Evolutionary conservation across 2,113 vertebrate species (phyloP).

Genomic region (Bungarus multicinctus): DNA sequence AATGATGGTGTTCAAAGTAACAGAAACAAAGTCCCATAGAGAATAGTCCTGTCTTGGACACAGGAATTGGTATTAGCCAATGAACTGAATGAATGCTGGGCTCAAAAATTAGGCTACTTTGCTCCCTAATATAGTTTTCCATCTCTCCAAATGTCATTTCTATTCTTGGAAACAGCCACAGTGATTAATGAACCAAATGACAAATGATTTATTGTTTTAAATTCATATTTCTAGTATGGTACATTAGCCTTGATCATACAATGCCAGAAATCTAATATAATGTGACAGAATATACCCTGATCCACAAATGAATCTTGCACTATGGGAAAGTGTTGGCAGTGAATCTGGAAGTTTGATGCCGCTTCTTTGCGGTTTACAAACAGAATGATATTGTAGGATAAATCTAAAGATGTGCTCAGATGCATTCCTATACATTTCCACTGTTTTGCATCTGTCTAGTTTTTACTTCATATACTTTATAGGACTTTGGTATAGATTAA

Average conservation of each 20-base stretch:
- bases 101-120: neutral
- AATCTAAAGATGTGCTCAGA: constrained; percentile 29
- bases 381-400: constrained; percentile 46
- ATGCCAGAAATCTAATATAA: constrained; percentile 40
- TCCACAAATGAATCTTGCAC: constrained; percentile 50
- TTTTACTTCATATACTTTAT: constrained; percentile 19
- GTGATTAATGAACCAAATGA: constrained; percentile 47
- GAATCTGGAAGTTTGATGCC: constrained; percentile 26
- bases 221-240: constrained; percentile 42
- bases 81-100: neutral
- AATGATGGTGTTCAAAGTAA: neutral
- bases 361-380: constrained; percentile 46
- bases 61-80: neutral
- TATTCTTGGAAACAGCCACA: constrained; percentile 36
- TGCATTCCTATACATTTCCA: constrained; percentile 14
- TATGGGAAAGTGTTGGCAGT: constrained; percentile 39
- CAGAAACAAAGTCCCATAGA: neutral
- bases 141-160: constrained; percentile 44
- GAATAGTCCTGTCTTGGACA: neutral
- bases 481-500: neutral
- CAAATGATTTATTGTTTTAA: constrained; percentile 48
- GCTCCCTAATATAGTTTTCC: neutral
- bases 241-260: constrained; percentile 59
- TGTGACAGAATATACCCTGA: constrained; percentile 55
- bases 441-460: constrained; percentile 32